Conservation (phyloP, 2,888 invertebrate genomes). For the Erpobdella octoculata region DNA sequence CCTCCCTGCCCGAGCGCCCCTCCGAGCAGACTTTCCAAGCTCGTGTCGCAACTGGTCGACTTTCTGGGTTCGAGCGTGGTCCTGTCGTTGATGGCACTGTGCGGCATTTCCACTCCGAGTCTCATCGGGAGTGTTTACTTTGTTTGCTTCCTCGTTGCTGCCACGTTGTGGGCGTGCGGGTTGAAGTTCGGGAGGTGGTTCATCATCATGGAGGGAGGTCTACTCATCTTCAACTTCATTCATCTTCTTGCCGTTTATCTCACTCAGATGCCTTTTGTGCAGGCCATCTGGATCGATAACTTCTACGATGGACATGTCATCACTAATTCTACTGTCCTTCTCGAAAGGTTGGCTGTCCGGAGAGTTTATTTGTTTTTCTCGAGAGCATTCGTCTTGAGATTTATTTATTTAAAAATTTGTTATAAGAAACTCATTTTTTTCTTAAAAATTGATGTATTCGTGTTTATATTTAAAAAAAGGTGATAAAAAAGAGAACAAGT, state of each 20-base stretch:
- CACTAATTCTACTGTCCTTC: not conserved
- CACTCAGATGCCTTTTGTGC: constrained; percentile 78
- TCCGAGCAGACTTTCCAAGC: not conserved
- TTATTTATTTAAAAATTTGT: too few relatives aligned
- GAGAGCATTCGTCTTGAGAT: too few relatives aligned
- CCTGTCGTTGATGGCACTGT: constrained; percentile 42
- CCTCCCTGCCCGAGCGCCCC: not conserved
- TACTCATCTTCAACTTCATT: constrained; percentile 62
- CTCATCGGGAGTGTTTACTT: constrained; percentile 77
- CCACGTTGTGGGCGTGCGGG: constrained; percentile 67
- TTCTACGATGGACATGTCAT: constrained; percentile 57
- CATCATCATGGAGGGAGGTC: constrained; percentile 54
- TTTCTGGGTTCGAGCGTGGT: constrained; percentile 43
- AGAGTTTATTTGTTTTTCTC: too few relatives aligned
- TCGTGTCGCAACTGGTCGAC: constrained; percentile 33
- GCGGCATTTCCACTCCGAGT: constrained; percentile 71
- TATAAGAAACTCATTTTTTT: too few relatives aligned
- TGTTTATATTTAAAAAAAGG: too few relatives aligned
- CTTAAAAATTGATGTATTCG: too few relatives aligned
- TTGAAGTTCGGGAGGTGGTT: constrained; percentile 69
- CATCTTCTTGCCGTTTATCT: constrained; percentile 68
- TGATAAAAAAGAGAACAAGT: too few relatives aligned
- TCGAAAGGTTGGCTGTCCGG: not conserved
- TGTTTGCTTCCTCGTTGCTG: constrained; percentile 71
- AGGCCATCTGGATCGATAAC: constrained; percentile 54